Conservation (phyloP, 2,113 vertebrate genomes). For the Salminus brasiliensis region DNA sequence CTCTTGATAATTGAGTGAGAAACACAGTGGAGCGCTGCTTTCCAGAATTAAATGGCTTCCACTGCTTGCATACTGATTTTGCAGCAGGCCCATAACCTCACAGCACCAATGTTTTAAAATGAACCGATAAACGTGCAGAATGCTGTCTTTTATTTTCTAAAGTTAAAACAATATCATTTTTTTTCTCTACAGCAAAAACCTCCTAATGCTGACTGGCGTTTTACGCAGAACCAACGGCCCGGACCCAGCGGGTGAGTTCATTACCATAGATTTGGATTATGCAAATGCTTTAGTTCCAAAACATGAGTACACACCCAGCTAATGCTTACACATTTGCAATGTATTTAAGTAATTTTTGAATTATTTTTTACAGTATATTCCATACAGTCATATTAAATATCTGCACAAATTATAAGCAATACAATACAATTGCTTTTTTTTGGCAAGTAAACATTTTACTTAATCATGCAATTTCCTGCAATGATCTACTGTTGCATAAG, state of each 20-base stretch:
- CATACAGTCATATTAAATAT: neutral
- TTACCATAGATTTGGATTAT: constrained; percentile 5
- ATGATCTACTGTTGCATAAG: too few species aligned
- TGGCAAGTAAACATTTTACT: too few species aligned
- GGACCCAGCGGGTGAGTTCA: constrained; percentile 94
- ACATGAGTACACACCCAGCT: constrained; percentile 22
- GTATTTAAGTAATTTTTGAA: too few species aligned
- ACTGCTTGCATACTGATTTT: neutral
- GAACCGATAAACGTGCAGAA: neutral
- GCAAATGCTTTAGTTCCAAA: neutral
- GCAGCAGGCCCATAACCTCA: neutral
- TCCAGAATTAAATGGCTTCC: neutral
- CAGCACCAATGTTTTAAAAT: neutral
- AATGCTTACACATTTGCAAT: neutral
- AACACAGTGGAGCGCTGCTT: neutral
- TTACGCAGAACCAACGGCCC: constrained; percentile 96
- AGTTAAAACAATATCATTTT: constrained; percentile 51
- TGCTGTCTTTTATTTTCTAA: neutral
- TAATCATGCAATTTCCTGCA: too few species aligned
- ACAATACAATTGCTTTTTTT: too few species aligned
- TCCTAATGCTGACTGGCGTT: constrained; percentile 95
- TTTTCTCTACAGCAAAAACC: constrained; percentile 90
- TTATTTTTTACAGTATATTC: too few species aligned
- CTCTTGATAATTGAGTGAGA: neutral
- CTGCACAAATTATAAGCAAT: too few species aligned